These are phyloP conservation scores for Hippopotamyrus pictus DNA, from an alignment of 2,797 vertebrate genomes.

Conservation along the genomic window DNA sequence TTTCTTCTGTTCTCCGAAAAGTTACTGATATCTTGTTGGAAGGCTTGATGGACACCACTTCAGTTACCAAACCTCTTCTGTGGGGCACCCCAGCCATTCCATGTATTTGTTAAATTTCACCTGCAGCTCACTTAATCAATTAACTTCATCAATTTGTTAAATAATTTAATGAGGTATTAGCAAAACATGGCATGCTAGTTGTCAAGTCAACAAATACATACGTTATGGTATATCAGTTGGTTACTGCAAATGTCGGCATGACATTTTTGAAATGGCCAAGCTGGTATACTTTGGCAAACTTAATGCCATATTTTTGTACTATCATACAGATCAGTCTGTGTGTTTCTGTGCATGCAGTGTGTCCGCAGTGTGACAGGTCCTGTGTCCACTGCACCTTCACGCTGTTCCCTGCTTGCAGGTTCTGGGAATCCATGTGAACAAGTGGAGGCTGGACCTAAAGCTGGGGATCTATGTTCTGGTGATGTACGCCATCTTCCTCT, in stretches of 20 bases:
- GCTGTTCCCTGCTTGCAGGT: slow-evolving; percentile 58
- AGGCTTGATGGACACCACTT: background rate
- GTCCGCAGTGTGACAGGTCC: background rate
- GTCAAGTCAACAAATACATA: background rate
- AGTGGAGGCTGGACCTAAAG: slow-evolving; percentile 84
- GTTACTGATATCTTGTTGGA: background rate
- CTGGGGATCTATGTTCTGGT: slow-evolving; percentile 81
- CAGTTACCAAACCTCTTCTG: background rate
- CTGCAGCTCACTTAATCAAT: background rate
- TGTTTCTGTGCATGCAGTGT: background rate
- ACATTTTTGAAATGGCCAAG: background rate
- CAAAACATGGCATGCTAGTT: background rate
- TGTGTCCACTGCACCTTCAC: background rate
- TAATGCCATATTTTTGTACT: background rate
- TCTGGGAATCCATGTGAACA: slow-evolving; percentile 84
- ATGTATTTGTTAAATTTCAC: background rate
- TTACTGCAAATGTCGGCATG: background rate
- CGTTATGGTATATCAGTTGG: background rate
- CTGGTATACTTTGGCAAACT: background rate
- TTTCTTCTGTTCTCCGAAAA: background rate
- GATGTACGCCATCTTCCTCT: slow-evolving; percentile 86
- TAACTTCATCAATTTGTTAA: background rate
- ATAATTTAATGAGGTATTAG: background rate
- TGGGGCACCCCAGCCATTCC: background rate
- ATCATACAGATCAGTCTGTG: background rate